Conservation (phyloP, 2,888 invertebrate species). For the Eilema griseolum region DNA sequence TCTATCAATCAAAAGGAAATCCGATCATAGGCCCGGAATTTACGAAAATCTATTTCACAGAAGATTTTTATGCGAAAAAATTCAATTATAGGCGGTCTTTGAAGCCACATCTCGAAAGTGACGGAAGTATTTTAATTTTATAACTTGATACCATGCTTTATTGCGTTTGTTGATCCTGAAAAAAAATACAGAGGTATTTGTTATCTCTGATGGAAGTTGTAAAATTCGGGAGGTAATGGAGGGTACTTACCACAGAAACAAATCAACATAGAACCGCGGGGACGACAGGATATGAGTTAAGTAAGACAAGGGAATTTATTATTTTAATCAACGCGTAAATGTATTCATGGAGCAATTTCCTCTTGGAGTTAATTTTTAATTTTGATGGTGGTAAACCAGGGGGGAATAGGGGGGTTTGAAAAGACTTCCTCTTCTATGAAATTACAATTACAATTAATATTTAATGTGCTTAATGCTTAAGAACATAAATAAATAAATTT, state of each 20-base stretch:
- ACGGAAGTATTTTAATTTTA: constrained; percentile 13
- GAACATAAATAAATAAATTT: no score
- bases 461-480: no score
- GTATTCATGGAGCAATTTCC: not conserved
- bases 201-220: constrained; percentile 41
- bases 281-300: not conserved
- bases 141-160: constrained; percentile 13
- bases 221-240: constrained; percentile 46
- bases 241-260: constrained; percentile 13
- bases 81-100: constrained; percentile 9
- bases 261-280: not conserved
- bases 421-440: no score
- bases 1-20: constrained; percentile 2
- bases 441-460: no score
- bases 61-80: constrained; percentile 10
- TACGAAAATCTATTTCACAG: not conserved
- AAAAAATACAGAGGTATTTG: constrained; percentile 34
- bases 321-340: not conserved
- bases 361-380: not conserved
- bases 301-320: not conserved
- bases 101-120: constrained; percentile 6
- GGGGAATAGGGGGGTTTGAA: no score
- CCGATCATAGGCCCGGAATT: not conserved
- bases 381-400: not conserved
- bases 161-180: constrained; percentile 5